Evolutionary conservation across 2,888 invertebrate species (phyloP).

Genomic region (Synanthedon vespiformis): DNA sequence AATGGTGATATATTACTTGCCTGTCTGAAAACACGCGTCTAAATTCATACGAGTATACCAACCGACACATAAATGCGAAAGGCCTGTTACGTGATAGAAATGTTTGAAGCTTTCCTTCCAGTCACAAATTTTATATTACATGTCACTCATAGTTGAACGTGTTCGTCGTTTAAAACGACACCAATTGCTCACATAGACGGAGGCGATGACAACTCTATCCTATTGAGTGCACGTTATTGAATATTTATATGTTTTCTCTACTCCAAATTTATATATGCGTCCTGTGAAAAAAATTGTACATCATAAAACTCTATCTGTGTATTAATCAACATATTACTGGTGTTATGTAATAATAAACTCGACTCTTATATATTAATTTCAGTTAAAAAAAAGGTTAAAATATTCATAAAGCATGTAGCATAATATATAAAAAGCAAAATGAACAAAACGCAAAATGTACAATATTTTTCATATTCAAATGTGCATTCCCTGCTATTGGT

Average conservation of each 20-base stretch:
- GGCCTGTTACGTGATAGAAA: constrained; percentile 21
- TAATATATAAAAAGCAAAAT: too few species aligned
- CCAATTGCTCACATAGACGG: constrained; percentile 12
- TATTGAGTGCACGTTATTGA: constrained; percentile 7
- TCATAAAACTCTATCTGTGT: too few species aligned
- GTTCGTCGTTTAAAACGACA: not conserved
- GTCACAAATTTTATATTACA: constrained; percentile 1
- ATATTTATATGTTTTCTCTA: not conserved
- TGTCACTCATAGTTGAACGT: not conserved
- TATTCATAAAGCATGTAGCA: too few species aligned
- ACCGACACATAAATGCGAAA: constrained; percentile 8
- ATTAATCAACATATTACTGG: too few species aligned
- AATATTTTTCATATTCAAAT: too few species aligned
- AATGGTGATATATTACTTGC: not conserved
- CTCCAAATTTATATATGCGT: not conserved
- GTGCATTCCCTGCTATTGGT: too few species aligned
- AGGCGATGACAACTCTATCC: constrained; percentile 21
- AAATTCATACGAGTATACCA: not conserved
- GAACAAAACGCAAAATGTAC: too few species aligned
- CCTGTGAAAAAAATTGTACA: too few species aligned
- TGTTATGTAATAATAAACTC: too few species aligned
- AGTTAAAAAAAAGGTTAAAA: too few species aligned
- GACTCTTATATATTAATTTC: too few species aligned
- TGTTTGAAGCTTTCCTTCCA: constrained; percentile 2
- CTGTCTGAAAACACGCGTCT: not conserved